Percentiles rank a stretch among this genome's conserved stretches.
Evolutionary conservation across 2,113 vertebrate species (phyloP).

Genomic region (Manacus vitellinus): DNA sequence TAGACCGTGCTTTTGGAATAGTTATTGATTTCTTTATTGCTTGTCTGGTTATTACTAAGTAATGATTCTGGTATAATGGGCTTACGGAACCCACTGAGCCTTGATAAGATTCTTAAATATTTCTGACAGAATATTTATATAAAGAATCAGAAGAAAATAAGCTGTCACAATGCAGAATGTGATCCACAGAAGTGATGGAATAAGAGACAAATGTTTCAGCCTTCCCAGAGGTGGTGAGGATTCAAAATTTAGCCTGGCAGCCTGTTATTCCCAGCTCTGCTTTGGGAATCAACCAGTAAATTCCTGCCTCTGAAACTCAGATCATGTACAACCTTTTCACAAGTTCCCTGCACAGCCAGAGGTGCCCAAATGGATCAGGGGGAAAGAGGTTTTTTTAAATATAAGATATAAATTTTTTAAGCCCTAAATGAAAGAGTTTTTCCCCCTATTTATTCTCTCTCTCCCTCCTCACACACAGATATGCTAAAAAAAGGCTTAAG

Average conservation of each 20-base stretch:
- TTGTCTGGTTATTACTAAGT: slow-evolving; percentile 40
- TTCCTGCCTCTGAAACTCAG: not conserved
- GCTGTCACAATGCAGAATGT: not conserved
- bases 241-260: not conserved
- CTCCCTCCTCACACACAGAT: not conserved
- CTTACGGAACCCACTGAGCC: slow-evolving; percentile 17
- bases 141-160: slow-evolving; percentile 6
- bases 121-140: slow-evolving; percentile 22
- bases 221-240: not conserved
- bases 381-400: not conserved
- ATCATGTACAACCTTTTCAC: not conserved
- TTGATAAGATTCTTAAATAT: not conserved
- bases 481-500: not conserved
- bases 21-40: slow-evolving; percentile 38
- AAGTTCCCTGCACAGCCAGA: not conserved
- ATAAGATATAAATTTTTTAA: not conserved
- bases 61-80: slow-evolving; percentile 12
- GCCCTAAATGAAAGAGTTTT: not conserved
- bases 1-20: not conserved
- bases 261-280: not conserved
- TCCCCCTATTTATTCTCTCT: not conserved
- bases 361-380: not conserved
- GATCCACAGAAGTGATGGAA: not conserved
- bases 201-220: not conserved
- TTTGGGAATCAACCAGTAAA: not conserved